Base-by-base conservation (phyloP, 2,113 vertebrate species). In the Rynchops niger region DNA sequence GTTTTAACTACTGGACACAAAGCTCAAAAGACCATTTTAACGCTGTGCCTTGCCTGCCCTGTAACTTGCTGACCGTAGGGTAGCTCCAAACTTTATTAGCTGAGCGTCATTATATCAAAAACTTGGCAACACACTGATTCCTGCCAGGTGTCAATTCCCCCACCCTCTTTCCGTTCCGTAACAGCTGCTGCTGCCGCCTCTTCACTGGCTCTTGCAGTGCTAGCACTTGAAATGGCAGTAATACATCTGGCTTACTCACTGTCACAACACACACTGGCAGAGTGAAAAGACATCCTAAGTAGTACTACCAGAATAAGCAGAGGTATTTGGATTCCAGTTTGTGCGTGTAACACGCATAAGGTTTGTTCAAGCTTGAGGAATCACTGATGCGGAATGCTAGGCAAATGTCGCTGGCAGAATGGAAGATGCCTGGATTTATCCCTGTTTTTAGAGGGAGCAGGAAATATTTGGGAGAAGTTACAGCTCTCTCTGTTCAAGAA, bases 301-400 rank as follows among this genome's bases (percentile, higher is more conserved):
- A 80, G 36, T 15, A 38, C n/a, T 80, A 34, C 40, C 74, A 90
- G 55, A 86, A 78, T 27, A 85, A 91, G 83, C 83, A 88, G 19
- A 62, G 69, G 30, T 6, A 63, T 14, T 1, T 89, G 70, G 12
- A 56, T 89, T 79, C 73, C 65, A 82, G 65, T 45, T 72, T 67
- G 58, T 43, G 16, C 34, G n/a, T 67, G 47, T 34, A 59, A 25
- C 3, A 3, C 3, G 22, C 0, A 0, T 43, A 82, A 53, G 27
- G 61, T 79, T 47, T 55, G 34, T 43, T 72, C 78, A 59, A 56
- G 49, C 52, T 67, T 74, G 80, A 82, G 34, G 58, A 76, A 82
- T 38, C 32, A 40, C 30, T 66, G 58, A 66, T 63, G 55, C 2
- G 47, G 38, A 91, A 89, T 0, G 2, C 23, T 8, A 62, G 43